phyloP scores from a whole-genome alignment of 2,888 invertebrate species.

The Pheosia tremula region DNA sequence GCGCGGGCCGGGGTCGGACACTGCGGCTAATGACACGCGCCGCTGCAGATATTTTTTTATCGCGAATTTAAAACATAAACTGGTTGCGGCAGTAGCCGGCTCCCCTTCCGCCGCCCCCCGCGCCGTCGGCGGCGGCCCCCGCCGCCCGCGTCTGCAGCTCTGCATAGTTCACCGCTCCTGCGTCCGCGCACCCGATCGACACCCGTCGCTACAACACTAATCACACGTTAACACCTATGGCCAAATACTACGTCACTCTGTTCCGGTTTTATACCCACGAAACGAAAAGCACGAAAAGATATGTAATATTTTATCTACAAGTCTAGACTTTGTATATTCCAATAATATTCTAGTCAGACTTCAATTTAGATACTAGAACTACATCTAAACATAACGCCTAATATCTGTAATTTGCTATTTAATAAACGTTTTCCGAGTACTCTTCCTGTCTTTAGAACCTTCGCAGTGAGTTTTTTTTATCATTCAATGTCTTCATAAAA shows the following conservation, averaged over 20 bases:
- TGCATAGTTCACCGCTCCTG: conserved; percentile 60
- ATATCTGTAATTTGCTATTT: not conserved
- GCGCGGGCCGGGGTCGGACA: conserved; percentile 41
- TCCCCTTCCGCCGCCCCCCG: conserved; percentile 29
- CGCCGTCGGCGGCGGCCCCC: conserved; percentile 34
- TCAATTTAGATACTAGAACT: conserved; percentile 2
- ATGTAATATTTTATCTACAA: conserved; percentile 27
- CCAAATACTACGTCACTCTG: conserved; percentile 12
- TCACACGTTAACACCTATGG: conserved; percentile 45
- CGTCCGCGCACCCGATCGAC: conserved; percentile 43
- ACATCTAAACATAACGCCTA: not conserved
- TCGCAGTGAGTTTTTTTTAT: conserved; percentile 12
- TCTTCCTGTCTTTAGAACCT: not conserved
- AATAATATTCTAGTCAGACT: conserved; percentile 26
- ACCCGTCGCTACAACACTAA: conserved; percentile 50
- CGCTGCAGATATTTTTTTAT: conserved; percentile 78
- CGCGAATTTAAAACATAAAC: conserved; percentile 79
- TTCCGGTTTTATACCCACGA: conserved; percentile 12
- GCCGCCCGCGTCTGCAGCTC: conserved; percentile 40
- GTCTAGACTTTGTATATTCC: conserved; percentile 18
- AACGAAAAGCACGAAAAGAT: conserved; percentile 18
- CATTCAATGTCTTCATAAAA: conserved; percentile 28
- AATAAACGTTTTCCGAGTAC: not conserved
- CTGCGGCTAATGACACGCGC: conserved; percentile 79
- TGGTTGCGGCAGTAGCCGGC: conserved; percentile 59